These are phyloP conservation scores for Saccopteryx bilineata DNA, from an alignment of 2,113 vertebrate genomes.

Conservation along the genomic window DNA sequence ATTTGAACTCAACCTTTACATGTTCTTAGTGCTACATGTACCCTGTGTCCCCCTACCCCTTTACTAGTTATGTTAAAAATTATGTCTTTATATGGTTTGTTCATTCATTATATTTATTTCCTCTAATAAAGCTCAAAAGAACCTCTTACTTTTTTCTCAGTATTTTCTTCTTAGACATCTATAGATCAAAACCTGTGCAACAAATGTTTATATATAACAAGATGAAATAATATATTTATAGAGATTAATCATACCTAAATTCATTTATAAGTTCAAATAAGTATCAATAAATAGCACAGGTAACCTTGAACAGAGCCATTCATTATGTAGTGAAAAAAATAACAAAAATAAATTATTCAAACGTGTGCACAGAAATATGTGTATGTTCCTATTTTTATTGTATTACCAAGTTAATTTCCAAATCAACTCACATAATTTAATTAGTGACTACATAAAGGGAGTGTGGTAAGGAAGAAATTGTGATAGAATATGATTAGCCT, in stretches of 20 bases:
- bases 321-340: neutral
- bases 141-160: neutral
- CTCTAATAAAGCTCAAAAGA: neutral
- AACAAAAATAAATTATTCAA: neutral
- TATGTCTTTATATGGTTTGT: neutral
- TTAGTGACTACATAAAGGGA: neutral
- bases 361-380: neutral
- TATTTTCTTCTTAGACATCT: neutral
- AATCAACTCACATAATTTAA: constrained; percentile 15
- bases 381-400: neutral
- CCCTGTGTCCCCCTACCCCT: fast-evolving
- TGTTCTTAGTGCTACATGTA: neutral
- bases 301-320: neutral
- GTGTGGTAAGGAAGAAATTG: neutral
- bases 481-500: neutral
- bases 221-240: neutral
- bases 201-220: constrained; percentile 35
- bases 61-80: neutral
- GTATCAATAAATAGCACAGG: neutral
- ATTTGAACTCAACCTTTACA: neutral
- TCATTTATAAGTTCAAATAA: constrained; percentile 32
- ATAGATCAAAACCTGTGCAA: neutral
- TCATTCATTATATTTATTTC: neutral
- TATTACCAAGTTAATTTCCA: constrained; percentile 2
- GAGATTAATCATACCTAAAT: neutral